A percentile compares a stretch with the other conserved stretches of the same genome.
phyloP scores from a whole-genome alignment of 2,888 invertebrate genomes.

The Augochlorella aurata region DNA sequence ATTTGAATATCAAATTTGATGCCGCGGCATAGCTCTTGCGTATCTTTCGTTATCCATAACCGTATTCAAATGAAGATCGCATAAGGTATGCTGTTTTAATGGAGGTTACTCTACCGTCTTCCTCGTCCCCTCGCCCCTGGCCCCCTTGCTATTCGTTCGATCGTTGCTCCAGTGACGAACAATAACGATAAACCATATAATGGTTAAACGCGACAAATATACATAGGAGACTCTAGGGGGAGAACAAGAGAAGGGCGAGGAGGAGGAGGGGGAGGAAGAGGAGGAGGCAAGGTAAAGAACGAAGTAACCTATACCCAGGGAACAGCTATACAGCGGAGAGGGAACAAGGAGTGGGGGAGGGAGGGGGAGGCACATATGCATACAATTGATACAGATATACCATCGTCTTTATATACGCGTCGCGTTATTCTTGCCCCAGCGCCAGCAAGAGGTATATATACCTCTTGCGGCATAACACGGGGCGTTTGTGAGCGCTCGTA shows the following conservation, averaged over 20 bases:
- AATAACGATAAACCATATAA: constrained; percentile 80
- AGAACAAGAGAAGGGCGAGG: no score
- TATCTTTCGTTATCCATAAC: constrained; percentile 80
- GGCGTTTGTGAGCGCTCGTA: constrained; percentile 39
- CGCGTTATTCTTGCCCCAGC: constrained; percentile 63
- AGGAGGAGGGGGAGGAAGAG: neutral
- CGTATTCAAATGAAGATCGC: constrained; percentile 81
- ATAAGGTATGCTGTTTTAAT: constrained; percentile 78
- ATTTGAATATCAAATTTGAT: constrained; percentile 82
- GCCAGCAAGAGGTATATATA: constrained; percentile 39
- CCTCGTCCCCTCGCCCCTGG: constrained; percentile 38
- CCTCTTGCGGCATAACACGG: constrained; percentile 41
- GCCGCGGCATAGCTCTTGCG: constrained; percentile 63
- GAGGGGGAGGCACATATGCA: constrained; percentile 76
- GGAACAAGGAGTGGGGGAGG: neutral
- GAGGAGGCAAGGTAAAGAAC: neutral
- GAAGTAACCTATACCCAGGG: constrained; percentile 16
- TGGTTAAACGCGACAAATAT: constrained; percentile 79
- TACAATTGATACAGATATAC: constrained; percentile 82
- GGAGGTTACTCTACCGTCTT: constrained; percentile 69
- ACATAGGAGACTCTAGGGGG: constrained; percentile 64
- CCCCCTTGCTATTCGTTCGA: constrained; percentile 9
- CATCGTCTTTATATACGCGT: constrained; percentile 74
- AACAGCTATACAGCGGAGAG: neutral
- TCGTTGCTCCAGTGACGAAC: constrained; percentile 70